phyloP scores from a whole-genome alignment of 2,113 vertebrate species.

The Hemibagrus wyckioides region DNA sequence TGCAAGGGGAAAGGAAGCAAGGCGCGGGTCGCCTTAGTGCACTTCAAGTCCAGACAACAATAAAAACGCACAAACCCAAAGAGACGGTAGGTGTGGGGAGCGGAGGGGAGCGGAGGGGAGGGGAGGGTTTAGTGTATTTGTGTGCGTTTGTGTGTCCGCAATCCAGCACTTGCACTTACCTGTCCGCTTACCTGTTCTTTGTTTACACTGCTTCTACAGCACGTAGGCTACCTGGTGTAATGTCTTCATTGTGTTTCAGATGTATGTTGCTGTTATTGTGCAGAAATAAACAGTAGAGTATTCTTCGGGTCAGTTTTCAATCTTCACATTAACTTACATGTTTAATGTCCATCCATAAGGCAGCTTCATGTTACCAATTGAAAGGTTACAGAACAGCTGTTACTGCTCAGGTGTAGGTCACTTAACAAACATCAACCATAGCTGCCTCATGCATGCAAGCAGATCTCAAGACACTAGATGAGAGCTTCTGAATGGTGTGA shows the following conservation, averaged over 20 bases:
- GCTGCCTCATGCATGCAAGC: constrained; percentile 7
- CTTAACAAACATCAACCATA: background rate
- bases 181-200: background rate
- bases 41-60: constrained; percentile 48
- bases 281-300: background rate
- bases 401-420: background rate
- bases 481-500: background rate
- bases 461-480: background rate
- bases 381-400: background rate
- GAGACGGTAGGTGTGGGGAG: constrained; percentile 57
- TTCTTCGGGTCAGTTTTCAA: background rate
- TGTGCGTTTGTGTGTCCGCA: constrained; percentile 25
- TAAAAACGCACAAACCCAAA: constrained; percentile 46
- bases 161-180: too few relatives aligned
- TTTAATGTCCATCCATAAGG: too few relatives aligned
- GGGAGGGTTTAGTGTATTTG: background rate
- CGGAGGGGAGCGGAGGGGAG: background rate
- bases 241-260: background rate
- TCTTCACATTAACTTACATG: background rate
- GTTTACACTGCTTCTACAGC: background rate
- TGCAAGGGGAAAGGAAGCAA: constrained; percentile 4
- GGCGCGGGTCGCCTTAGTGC: constrained; percentile 47
- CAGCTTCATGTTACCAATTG: background rate
- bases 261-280: background rate
- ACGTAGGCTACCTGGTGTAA: background rate